Base-by-base conservation (phyloP, 2,113 vertebrate species). In the Vanacampus margaritifer region DNA sequence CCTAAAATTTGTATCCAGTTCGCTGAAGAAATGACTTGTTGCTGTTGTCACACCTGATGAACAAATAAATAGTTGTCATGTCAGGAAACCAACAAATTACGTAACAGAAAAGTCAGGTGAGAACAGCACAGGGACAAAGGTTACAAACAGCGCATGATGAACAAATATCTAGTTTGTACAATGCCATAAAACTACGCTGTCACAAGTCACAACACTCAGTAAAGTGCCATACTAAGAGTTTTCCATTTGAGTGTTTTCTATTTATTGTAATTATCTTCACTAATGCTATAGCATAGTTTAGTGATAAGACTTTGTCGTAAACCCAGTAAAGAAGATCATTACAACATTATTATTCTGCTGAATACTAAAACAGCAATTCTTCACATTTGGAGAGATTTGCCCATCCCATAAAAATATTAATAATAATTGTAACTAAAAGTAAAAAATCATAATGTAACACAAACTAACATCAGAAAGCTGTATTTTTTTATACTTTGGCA, bases 41-140 rank as follows among this genome's bases (percentile, higher is more conserved):
- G 93, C 88, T 63, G 90, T 83, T 85, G 91, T 93, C 60, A 91
- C 81, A 85, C 83, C 94, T 96, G 79, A 66, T 74, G 36, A 73
- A 74, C 8, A 71, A 12, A 77, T 63, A 37, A 64, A 75, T 12
- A 39, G 5, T 3, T 61, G 51, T 65, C 1, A 71, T 67, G 59
- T 76, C 51, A 69, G n/a, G 10, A 59, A 61, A 48, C 21, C 1
- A 1, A 37, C 5, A 28, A 0, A 46, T 5, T 14, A 17, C 5
- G 46, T 19, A 19, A 9, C 41, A 19, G 3, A 23, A 24, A 5
- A 14, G 16, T 3, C 10, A 26, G 39, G 28, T 26, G 59, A 41
- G 23, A 23, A 23, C 1, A 41, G 12, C 3, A 65, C 54, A 61
- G 66, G 2, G 24, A 23, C n/a, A n/a, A n/a, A n/a, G n/a, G 3